Conservation (phyloP, 2,797 vertebrate genomes). For the Acanthis flammea region DNA sequence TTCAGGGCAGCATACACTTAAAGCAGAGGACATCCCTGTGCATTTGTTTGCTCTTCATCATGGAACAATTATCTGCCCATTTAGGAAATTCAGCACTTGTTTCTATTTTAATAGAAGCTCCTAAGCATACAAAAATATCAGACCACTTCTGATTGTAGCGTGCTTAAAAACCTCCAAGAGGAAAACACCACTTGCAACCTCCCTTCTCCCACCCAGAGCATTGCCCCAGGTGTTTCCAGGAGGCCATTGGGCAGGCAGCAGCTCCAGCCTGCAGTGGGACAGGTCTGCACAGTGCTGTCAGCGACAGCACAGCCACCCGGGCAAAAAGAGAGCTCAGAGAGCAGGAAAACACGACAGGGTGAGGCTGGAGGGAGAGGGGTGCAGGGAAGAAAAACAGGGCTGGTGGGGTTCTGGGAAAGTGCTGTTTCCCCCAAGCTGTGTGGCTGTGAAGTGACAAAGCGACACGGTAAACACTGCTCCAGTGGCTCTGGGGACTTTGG, state of each 20-base stretch:
- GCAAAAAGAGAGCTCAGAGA: fast-evolving
- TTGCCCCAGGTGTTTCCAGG: background rate
- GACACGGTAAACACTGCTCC: fast-evolving
- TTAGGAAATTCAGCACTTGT: constrained; percentile 37
- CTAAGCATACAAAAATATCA: background rate
- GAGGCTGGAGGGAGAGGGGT: background rate
- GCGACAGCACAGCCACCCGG: background rate
- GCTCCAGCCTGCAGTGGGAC: background rate
- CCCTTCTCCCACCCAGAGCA: background rate
- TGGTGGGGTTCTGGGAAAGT: background rate
- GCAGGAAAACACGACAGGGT: background rate
- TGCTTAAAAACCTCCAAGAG: background rate
- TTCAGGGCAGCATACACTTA: background rate
- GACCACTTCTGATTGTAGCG: fast-evolving
- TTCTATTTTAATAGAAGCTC: background rate
- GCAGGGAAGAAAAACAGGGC: background rate
- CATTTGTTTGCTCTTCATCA: background rate
- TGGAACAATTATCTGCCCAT: constrained; percentile 42
- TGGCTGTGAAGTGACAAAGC: fast-evolving
- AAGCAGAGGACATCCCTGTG: constrained; percentile 2
- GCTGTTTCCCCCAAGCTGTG: background rate
- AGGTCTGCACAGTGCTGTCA: background rate
- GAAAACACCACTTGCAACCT: background rate
- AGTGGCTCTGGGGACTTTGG: background rate
- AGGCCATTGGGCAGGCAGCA: background rate